Base-by-base conservation (phyloP, 1,140 invertebrate species). In the Charaxes varanes region DNA sequence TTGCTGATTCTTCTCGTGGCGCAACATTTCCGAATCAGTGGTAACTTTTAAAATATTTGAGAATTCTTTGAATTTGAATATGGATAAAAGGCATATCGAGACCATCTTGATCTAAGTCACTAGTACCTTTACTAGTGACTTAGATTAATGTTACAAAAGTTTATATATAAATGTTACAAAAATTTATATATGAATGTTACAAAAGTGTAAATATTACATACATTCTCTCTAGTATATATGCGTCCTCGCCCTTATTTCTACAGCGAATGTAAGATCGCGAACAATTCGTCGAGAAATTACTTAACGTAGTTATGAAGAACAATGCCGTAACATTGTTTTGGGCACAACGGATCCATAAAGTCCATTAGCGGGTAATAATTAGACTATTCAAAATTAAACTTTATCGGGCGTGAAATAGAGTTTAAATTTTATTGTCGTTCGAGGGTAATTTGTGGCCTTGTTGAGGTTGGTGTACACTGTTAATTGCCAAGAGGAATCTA, bases 401-500 rank as follows among this genome's bases (percentile, higher is more conserved):
- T 43, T 38, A 42, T 16, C 18, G n/a, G 23, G 7, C 18, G 27
- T 19, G 12, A 11, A 1, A 19, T 10, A 36, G 11, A 27, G 27
- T 33, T 34, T 15, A 37, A 16, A 16, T 21, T 38, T 37, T 24
- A 31, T 33, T 38, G 30, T 30, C 24, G 11, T 37, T 23, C 26
- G n/a, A 4, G 23, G 41, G 34, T 43, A 28, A 18, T 47, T 38
- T 37, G 27, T 21, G 27, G 37, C 7, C 33, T 27, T 50, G 31
- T 38, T 37, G 41, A 32, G 33, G 26, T 22, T 18, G 34, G 30
- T 41, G 31, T 41, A 41, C 32, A 13, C 14, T 30, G 46, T 50
- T 50, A 50, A 50, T 50, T 50, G 46, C 40, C 33, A 32, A 26
- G 16, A 24, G 36, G 26, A 44, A 44, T 44, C 23, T 46, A 46